These are phyloP conservation scores for Perizoma flavofasciatum DNA, from an alignment of 2,888 invertebrate species.

Conservation along the genomic window DNA sequence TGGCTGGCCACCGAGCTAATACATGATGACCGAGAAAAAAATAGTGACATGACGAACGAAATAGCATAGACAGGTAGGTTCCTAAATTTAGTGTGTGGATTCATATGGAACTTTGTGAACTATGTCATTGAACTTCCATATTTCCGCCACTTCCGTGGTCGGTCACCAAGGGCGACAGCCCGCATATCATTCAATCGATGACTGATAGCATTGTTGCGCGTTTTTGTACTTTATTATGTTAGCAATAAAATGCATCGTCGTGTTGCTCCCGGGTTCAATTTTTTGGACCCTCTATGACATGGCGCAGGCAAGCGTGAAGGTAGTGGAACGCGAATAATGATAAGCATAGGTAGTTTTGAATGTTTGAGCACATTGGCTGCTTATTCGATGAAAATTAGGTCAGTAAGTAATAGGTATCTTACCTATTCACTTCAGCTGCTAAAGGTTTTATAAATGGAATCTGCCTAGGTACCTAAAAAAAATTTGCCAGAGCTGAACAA, in stretches of 20 bases:
- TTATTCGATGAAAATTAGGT: neutral
- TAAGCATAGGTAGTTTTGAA: neutral
- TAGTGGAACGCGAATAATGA: constrained; percentile 34
- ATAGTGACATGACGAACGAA: no score
- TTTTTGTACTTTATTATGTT: constrained; percentile 27
- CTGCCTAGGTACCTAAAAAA: no score
- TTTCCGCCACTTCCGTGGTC: constrained; percentile 37
- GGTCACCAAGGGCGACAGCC: constrained; percentile 48
- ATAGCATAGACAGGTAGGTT: no score
- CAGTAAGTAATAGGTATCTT: constrained; percentile 3
- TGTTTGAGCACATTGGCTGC: neutral
- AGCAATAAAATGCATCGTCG: neutral
- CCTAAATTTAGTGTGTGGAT: no score
- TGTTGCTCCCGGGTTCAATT: constrained; percentile 8
- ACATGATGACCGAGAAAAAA: no score
- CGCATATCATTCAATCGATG: constrained; percentile 50
- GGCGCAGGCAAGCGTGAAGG: constrained; percentile 52
- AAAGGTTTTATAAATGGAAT: no score
- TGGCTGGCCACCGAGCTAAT: no score
- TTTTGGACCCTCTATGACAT: constrained; percentile 42
- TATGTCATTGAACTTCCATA: constrained; percentile 44
- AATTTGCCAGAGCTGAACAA: no score
- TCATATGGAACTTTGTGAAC: neutral
- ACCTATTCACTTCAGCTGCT: no score
- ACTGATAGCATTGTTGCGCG: constrained; percentile 34